phyloP scores from a whole-genome alignment of 1,140 invertebrate genomes.

The Conus betulinus region DNA sequence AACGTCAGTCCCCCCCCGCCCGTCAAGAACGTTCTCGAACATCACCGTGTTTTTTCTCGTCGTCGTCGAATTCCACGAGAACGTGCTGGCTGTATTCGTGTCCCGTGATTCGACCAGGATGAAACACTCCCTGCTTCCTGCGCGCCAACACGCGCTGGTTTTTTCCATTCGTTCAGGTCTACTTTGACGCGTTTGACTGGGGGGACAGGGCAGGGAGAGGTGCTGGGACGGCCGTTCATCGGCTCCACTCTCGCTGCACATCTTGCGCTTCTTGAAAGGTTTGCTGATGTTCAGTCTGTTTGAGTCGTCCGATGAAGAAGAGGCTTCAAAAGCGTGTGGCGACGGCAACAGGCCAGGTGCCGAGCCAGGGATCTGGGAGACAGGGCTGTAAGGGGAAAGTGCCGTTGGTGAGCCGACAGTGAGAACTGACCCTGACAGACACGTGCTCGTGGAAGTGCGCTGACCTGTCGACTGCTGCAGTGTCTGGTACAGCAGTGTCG shows the following conservation, averaged over 20 bases:
- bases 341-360: neutral
- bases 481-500: neutral
- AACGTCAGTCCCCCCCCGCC: constrained; percentile 87
- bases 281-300: neutral
- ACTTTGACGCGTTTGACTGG: constrained; percentile 75
- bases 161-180: constrained; percentile 91
- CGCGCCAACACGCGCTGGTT: constrained; percentile 93
- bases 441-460: neutral
- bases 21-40: constrained; percentile 80
- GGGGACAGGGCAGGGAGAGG: neutral
- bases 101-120: constrained; percentile 85
- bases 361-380: neutral
- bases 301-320: neutral
- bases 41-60: constrained; percentile 77
- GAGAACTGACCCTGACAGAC: too few species aligned
- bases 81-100: constrained; percentile 81
- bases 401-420: neutral
- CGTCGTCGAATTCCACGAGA: constrained; percentile 80
- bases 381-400: too few species aligned
- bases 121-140: constrained; percentile 84
- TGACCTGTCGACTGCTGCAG: neutral
- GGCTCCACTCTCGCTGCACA: neutral
- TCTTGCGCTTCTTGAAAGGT: neutral
- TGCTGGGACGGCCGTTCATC: neutral
- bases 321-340: neutral